Conservation (phyloP, 1,140 invertebrate species). For the Monochamus saltuarius region DNA sequence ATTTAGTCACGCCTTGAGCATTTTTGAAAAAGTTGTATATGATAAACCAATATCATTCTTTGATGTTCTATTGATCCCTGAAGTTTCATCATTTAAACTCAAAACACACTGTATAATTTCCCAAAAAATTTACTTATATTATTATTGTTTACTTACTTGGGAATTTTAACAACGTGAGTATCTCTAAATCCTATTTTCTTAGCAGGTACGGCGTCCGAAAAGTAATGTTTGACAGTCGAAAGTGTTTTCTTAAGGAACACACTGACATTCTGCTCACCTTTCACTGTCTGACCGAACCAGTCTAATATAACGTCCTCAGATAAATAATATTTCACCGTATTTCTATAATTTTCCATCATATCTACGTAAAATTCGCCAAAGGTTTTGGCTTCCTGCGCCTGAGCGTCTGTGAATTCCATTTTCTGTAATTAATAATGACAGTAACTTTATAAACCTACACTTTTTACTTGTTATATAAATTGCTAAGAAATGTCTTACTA, state of each 20-base stretch:
- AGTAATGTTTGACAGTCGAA: slow-evolving; percentile 36
- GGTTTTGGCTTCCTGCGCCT: slow-evolving; percentile 35
- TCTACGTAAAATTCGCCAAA: slow-evolving; percentile 45
- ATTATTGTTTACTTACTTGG: slow-evolving; percentile 30
- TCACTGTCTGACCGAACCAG: slow-evolving; percentile 61
- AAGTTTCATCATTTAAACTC: too few species aligned
- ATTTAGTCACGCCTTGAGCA: too few species aligned
- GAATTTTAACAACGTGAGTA: slow-evolving; percentile 36
- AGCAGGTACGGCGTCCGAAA: slow-evolving; percentile 34
- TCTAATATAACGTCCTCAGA: slow-evolving; percentile 57
- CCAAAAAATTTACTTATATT: too few species aligned
- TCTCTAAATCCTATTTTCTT: slow-evolving; percentile 45
- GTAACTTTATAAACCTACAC: too few species aligned
- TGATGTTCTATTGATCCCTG: too few species aligned
- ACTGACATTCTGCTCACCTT: slow-evolving; percentile 54
- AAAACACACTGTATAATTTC: too few species aligned
- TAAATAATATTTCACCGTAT: slow-evolving; percentile 50
- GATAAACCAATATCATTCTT: too few species aligned
- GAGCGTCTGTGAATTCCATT: slow-evolving; percentile 30
- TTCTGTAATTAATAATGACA: background rate
- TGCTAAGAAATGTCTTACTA: too few species aligned
- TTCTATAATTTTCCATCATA: slow-evolving; percentile 44
- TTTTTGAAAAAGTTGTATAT: too few species aligned
- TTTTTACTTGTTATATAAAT: too few species aligned
- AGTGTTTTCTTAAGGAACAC: slow-evolving; percentile 40